phyloP scores from a whole-genome alignment of 2,888 invertebrate species.

The Polyploca ridens region DNA sequence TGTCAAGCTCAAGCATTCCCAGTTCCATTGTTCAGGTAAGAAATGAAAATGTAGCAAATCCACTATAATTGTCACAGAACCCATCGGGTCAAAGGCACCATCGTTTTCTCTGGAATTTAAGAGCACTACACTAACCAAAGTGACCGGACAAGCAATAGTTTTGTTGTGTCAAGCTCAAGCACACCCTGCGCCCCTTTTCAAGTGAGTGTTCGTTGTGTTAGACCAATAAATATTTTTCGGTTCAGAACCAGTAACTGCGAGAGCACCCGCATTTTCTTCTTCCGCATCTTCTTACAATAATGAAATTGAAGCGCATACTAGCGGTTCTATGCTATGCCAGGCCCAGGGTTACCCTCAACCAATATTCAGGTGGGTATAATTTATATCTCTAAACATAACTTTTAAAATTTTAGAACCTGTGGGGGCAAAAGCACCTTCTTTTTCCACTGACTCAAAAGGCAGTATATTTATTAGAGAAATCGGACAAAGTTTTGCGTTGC shows the following conservation, averaged over 20 bases:
- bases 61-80: constrained; percentile 74
- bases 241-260: constrained; percentile 80
- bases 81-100: constrained; percentile 85
- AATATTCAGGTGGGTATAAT: constrained; percentile 85
- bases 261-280: constrained; percentile 80
- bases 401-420: constrained; percentile 82
- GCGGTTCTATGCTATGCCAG: constrained; percentile 81
- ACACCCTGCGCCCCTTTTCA: constrained; percentile 87
- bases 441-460: constrained; percentile 86
- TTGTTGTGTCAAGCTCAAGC: constrained; percentile 89
- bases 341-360: constrained; percentile 87
- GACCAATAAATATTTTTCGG: constrained; percentile 46
- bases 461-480: constrained; percentile 85
- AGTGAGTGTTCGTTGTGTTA: constrained; percentile 78
- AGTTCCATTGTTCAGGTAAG: constrained; percentile 84
- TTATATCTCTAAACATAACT: constrained; percentile 27
- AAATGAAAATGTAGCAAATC: constrained; percentile 20
- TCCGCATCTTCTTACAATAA: constrained; percentile 80
- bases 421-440: constrained; percentile 86
- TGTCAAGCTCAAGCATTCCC: constrained; percentile 93
- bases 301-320: constrained; percentile 64
- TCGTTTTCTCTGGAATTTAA: constrained; percentile 83
- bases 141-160: constrained; percentile 80
- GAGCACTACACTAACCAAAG: constrained; percentile 85
- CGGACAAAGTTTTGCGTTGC: constrained; percentile 85